Conservation (phyloP, 2,797 vertebrate species). For the Clarias laeviceps region DNA sequence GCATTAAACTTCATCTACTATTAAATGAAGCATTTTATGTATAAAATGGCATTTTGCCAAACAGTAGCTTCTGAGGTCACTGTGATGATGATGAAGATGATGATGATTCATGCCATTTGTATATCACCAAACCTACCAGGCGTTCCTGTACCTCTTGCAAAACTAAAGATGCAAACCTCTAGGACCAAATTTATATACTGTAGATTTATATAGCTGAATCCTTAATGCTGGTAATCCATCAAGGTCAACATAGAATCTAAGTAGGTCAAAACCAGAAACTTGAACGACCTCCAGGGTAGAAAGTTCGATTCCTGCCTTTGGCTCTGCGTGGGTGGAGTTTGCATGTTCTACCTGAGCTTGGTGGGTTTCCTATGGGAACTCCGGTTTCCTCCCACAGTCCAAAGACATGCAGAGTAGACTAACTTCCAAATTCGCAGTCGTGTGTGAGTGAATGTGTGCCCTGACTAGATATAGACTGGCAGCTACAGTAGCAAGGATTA, state of each 20-base stretch:
- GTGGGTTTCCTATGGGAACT: too few species aligned
- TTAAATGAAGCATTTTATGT: background rate
- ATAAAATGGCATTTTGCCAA: background rate
- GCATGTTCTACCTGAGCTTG: too few species aligned
- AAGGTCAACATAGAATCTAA: constrained; percentile 13
- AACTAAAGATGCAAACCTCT: background rate
- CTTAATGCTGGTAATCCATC: constrained; percentile 22
- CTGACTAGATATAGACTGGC: too few species aligned
- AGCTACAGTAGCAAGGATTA: background rate
- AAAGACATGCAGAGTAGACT: too few species aligned
- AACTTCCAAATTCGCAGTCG: too few species aligned
- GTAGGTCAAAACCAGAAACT: background rate
- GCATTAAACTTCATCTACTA: background rate
- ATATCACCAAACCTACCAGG: background rate
- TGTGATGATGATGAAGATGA: background rate
- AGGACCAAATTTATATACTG: background rate
- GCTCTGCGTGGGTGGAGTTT: too few species aligned
- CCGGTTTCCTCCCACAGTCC: too few species aligned
- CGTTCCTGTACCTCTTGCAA: background rate
- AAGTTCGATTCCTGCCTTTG: too few species aligned
- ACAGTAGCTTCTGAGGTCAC: background rate
- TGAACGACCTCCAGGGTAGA: too few species aligned
- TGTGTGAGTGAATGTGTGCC: too few species aligned
- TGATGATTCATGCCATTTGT: background rate
- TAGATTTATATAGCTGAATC: background rate